Evolutionary conservation across 2,888 invertebrate genomes (phyloP), one percentile per base, ranked within the genome.

Genomic region (Dasypolia templi): DNA sequence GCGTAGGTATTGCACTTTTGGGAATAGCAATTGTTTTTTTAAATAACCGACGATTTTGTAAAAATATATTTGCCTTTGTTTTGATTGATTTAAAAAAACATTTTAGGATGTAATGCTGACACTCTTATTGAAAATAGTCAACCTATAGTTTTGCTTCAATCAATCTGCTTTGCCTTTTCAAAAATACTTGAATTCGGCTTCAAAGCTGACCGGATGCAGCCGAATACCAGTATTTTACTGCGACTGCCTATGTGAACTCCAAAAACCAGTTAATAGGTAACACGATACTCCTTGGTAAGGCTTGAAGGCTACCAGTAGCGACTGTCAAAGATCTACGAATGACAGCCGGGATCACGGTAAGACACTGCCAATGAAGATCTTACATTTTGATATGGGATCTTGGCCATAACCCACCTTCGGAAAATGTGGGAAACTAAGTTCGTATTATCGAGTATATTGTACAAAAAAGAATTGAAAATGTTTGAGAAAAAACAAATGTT

Each of bases 31-130:
- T n/a, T n/a, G n/a, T n/a, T n/a, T n/a, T n/a, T n/a, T n/a, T n/a
- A n/a, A n/a, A n/a, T n/a, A n/a, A n/a, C n/a, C n/a, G n/a, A n/a
- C n/a, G n/a, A n/a, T n/a, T n/a, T n/a, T n/a, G n/a, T n/a, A n/a
- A n/a, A n/a, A n/a, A n/a, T n/a, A n/a, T n/a, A n/a, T 39, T 42
- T 7, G 11, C 19, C 1, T 42, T 55, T 22, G 2, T 35, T 44
- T 17, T 55, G 0, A n/a, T 32, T 39, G 1, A 9, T 35, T 71
- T 4, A n/a, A 39, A 29, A 42, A 49, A 39, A 35, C 39, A 74
- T 49, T 77, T 65, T 49, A 5, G 26, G n/a, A 58, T 58, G 67
- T 58, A 67, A 51, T 17, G 49, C 74, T 22, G 76, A 71, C 39
- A 39, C 5, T 39, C 4, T 35, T 35, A 29, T 29, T n/a, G n/a